phyloP scores from a whole-genome alignment of 2,888 invertebrate species.

The Phasia obesa region DNA sequence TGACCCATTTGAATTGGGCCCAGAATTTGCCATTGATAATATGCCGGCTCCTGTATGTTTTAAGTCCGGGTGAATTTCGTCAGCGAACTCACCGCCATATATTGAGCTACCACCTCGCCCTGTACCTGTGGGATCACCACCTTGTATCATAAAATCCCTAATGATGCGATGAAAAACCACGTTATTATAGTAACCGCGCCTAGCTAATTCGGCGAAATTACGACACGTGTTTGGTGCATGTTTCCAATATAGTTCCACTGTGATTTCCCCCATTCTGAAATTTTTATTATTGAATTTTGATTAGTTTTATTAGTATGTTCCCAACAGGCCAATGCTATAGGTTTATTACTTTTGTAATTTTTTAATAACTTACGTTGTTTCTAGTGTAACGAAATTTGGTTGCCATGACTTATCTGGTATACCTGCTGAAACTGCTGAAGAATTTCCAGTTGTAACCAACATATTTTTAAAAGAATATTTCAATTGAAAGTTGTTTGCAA shows the following conservation, averaged over 20 bases:
- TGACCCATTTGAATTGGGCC: conserved; percentile 97
- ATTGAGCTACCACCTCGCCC: conserved; percentile 98
- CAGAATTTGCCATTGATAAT: conserved; percentile 99
- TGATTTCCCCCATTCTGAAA: conserved; percentile 94
- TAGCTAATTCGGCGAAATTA: conserved; percentile 97
- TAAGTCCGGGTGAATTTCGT: conserved; percentile 96
- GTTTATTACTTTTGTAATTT: not conserved
- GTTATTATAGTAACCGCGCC: conserved; percentile 97
- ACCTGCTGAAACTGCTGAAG: conserved; percentile 82
- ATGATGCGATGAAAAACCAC: conserved; percentile 98
- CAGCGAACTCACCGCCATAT: conserved; percentile 96
- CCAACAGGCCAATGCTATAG: too few relatives aligned
- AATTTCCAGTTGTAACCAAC: conserved; percentile 73
- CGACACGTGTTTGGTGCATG: conserved; percentile 98
- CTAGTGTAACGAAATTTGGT: conserved; percentile 90
- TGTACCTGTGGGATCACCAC: conserved; percentile 98
- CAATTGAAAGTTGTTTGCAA: not conserved
- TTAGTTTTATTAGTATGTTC: too few relatives aligned
- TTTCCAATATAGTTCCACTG: conserved; percentile 98
- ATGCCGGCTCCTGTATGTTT: conserved; percentile 97
- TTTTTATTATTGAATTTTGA: conserved; percentile 26
- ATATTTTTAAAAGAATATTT: conserved; percentile 58
- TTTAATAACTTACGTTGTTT: conserved; percentile 89
- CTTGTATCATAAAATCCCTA: conserved; percentile 96
- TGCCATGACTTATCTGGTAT: conserved; percentile 96